These are phyloP conservation scores for Drosophila suboccidentalis DNA, from an alignment of 2,888 invertebrate genomes.

Conservation along the genomic window DNA sequence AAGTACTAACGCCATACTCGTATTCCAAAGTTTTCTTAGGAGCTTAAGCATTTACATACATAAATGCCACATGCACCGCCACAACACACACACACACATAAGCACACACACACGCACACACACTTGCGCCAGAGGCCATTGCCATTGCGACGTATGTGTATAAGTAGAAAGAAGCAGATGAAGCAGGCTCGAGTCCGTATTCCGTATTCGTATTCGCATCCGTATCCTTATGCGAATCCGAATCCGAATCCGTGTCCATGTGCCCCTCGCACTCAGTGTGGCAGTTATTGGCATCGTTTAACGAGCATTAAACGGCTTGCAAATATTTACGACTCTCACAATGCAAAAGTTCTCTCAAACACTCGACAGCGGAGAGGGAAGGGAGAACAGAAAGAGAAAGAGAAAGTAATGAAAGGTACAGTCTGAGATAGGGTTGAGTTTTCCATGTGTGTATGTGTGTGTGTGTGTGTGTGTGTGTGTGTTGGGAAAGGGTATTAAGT, in stretches of 20 bases:
- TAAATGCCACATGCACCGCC: slow-evolving; percentile 31
- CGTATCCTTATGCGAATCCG: background rate
- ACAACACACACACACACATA: slow-evolving; percentile 10
- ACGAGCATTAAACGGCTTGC: slow-evolving; percentile 71
- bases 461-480: background rate
- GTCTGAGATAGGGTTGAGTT: background rate
- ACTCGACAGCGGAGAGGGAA: background rate
- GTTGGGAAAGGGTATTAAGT: slow-evolving; percentile 26
- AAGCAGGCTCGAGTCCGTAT: slow-evolving; percentile 27
- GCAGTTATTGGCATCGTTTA: slow-evolving; percentile 70
- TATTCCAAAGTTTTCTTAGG: slow-evolving; percentile 20
- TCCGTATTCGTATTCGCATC: slow-evolving; percentile 11
- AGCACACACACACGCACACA: slow-evolving; percentile 1
- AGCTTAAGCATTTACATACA: slow-evolving; percentile 23
- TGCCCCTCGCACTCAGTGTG: slow-evolving; percentile 32
- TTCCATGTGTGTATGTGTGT: slow-evolving; percentile 3
- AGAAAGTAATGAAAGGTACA: background rate
- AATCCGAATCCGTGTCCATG: slow-evolving; percentile 12
- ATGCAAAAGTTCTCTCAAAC: slow-evolving; percentile 54
- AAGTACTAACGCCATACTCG: background rate
- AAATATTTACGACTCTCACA: slow-evolving; percentile 71
- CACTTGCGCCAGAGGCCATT: slow-evolving; percentile 13
- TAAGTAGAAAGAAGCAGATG: background rate
- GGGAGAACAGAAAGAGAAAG: background rate
- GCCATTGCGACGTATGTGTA: slow-evolving; percentile 4